Conservation (phyloP, 1,140 invertebrate species). For the Microplitis demolitor region DNA sequence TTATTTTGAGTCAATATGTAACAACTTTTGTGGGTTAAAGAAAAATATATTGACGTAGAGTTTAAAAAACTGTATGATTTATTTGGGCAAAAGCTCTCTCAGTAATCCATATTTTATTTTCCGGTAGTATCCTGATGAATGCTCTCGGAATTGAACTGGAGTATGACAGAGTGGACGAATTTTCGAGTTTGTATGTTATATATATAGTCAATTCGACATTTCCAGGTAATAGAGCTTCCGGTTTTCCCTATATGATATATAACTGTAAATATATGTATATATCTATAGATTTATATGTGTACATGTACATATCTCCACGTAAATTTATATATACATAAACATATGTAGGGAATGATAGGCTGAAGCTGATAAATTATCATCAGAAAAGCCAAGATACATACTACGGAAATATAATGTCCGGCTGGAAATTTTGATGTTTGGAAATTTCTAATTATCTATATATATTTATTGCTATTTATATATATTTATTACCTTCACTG, state of each 20-base stretch:
- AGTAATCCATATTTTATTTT: constrained; percentile 13
- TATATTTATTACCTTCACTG: too few species aligned
- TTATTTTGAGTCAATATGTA: neutral
- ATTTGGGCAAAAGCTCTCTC: neutral
- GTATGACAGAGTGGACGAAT: constrained; percentile 12
- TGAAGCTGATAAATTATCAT: too few species aligned
- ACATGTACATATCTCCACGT: neutral
- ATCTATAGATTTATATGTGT: neutral
- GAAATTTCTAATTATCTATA: too few species aligned
- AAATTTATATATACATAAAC: too few species aligned
- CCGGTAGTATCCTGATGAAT: constrained; percentile 8
- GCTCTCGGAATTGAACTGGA: neutral
- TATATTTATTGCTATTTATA: too few species aligned
- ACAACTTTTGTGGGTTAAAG: neutral
- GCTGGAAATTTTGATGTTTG: too few species aligned
- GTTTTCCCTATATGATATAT: neutral
- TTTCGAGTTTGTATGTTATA: neutral
- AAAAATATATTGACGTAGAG: neutral
- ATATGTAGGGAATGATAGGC: too few species aligned
- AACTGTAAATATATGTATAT: neutral
- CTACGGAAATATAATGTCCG: too few species aligned
- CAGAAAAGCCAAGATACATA: too few species aligned
- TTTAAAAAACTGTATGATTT: constrained; percentile 3
- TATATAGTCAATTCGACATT: neutral
- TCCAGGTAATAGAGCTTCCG: neutral